Conservation (phyloP, 2,888 invertebrate genomes). For the Eretmocerus hayati region DNA sequence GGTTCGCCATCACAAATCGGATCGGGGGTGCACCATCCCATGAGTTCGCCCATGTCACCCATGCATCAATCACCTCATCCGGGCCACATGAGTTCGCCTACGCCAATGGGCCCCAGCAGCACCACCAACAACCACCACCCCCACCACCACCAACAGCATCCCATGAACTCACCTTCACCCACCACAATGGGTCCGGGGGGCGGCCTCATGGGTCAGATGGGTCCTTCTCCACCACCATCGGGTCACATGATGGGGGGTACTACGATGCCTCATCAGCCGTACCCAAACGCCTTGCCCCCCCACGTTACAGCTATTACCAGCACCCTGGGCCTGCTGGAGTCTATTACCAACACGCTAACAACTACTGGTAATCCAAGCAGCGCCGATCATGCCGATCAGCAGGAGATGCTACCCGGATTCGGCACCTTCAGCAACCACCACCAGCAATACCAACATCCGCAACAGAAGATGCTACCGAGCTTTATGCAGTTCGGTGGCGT, state of each 20-base stretch:
- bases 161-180: constrained; percentile 45
- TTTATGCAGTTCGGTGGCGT: constrained; percentile 57
- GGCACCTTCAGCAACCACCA: constrained; percentile 11
- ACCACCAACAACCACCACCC: constrained; percentile 40
- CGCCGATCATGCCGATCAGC: no score
- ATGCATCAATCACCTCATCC: constrained; percentile 26
- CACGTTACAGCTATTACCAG: constrained; percentile 68
- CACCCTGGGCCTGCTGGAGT: constrained; percentile 44
- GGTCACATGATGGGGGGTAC: constrained; percentile 40
- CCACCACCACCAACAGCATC: constrained; percentile 45
- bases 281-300: constrained; percentile 83
- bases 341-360: constrained; percentile 57
- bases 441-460: constrained; percentile 27
- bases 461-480: constrained; percentile 50
- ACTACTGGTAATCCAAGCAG: constrained; percentile 75
- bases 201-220: constrained; percentile 39
- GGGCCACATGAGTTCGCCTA: constrained; percentile 41
- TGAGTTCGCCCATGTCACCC: constrained; percentile 44
- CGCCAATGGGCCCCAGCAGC: constrained; percentile 36
- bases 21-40: constrained; percentile 48
- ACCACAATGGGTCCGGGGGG: constrained; percentile 46
- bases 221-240: constrained; percentile 14
- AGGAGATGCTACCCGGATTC: constrained; percentile 32
- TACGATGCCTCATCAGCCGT: constrained; percentile 51
- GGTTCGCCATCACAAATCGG: constrained; percentile 39